Evolutionary conservation across 64 coral and sea anemone species (phyloP).

Genomic region (Stylophora pistillata): DNA sequence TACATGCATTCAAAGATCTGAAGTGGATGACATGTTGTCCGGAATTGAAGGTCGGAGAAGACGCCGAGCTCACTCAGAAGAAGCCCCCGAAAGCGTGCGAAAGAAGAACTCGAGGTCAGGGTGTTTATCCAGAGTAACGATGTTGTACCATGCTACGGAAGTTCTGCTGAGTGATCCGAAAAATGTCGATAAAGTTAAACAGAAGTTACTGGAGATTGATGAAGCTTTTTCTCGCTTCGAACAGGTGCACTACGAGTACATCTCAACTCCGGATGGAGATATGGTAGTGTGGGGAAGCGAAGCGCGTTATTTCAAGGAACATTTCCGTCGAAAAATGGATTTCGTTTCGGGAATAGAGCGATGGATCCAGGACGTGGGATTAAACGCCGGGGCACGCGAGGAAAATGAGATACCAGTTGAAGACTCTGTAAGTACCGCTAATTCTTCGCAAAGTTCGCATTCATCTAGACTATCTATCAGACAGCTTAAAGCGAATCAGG

Average conservation of each 20-base stretch:
- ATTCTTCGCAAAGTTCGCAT: neutral
- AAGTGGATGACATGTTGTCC: too few relatives aligned
- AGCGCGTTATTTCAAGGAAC: neutral
- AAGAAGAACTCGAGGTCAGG: neutral
- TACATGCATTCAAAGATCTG: too few relatives aligned
- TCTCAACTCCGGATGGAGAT: neutral
- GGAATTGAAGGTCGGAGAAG: neutral
- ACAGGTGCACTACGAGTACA: neutral
- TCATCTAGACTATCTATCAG: neutral
- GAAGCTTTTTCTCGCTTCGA: neutral
- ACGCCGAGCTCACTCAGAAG: neutral
- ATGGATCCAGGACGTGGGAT: neutral
- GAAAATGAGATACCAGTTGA: neutral
- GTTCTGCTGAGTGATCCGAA: neutral
- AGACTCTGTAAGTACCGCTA: neutral
- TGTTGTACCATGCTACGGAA: neutral
- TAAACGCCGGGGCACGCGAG: neutral
- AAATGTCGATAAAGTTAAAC: neutral
- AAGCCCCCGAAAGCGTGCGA: neutral
- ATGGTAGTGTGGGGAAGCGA: neutral
- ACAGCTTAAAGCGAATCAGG: neutral
- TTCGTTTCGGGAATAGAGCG: neutral
- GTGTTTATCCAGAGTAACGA: slow-evolving; percentile 3
- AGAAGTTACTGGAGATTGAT: neutral
- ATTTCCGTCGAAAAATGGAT: neutral